phyloP scores from a whole-genome alignment of 2,797 vertebrate species.

The Leptodactylus fallax region DNA sequence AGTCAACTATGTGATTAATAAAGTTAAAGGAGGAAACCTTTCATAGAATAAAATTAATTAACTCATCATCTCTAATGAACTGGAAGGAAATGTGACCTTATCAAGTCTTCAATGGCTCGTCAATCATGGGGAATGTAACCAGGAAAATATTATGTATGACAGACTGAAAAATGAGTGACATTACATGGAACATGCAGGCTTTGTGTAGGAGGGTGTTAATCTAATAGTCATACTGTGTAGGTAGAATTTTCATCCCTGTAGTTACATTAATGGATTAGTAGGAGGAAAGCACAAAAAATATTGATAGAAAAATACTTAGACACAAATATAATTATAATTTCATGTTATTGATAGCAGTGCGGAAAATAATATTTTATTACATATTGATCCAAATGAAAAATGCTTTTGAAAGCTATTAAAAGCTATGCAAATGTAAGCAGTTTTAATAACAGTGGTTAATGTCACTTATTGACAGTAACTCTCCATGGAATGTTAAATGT shows the following conservation, averaged over 20 bases:
- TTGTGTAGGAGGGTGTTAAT: conserved; percentile 53
- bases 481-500: neutral
- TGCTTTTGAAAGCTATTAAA: neutral
- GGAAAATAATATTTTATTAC: neutral
- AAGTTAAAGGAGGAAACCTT: conserved; percentile 20
- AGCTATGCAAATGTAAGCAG: neutral
- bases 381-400: conserved; percentile 12
- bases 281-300: conserved; percentile 31
- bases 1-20: conserved; percentile 36
- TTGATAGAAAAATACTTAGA: conserved; percentile 4
- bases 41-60: conserved; percentile 51
- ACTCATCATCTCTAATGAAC: conserved; percentile 60
- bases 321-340: conserved; percentile 34
- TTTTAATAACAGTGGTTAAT: neutral
- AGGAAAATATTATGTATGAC: conserved; percentile 53
- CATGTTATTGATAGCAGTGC: conserved; percentile 1
- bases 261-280: conserved; percentile 51
- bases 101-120: conserved; percentile 49
- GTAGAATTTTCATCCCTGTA: conserved; percentile 41
- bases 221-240: conserved; percentile 51
- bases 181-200: conserved; percentile 46
- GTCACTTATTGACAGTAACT: neutral
- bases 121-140: conserved; percentile 48
- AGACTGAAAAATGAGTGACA: conserved; percentile 56
- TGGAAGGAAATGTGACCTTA: conserved; percentile 62